Conservation (phyloP, 2,888 invertebrate species). For the Coremacera marginata region DNA sequence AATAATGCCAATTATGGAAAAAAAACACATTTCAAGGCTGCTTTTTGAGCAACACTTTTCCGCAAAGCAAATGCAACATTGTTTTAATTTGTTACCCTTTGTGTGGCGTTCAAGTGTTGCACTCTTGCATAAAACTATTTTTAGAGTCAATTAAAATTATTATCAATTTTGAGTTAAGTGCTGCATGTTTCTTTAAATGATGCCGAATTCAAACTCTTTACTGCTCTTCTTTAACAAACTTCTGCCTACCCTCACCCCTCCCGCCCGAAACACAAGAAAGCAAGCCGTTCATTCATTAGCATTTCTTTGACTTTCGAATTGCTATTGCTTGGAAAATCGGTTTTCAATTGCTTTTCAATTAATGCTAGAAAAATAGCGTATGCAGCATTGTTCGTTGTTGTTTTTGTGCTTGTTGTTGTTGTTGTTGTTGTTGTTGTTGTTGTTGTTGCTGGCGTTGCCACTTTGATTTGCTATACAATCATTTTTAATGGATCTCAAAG, state of each 20-base stretch:
- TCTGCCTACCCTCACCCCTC: not conserved
- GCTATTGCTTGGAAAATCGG: not conserved
- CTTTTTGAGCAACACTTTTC: not conserved
- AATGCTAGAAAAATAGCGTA: slow-evolving; percentile 11
- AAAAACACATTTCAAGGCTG: not conserved
- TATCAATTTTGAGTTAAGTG: slow-evolving; percentile 29
- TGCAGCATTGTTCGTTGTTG: not conserved
- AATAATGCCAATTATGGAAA: not conserved
- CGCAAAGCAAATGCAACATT: not conserved
- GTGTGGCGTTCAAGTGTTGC: too few relatives aligned
- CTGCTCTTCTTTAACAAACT: not conserved
- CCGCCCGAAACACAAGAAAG: not conserved
- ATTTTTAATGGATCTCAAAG: slow-evolving; percentile 32
- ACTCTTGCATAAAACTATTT: not conserved
- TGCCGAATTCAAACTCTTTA: too few relatives aligned
- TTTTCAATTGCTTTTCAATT: slow-evolving; percentile 33
- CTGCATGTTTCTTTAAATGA: not conserved
- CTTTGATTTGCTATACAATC: slow-evolving; percentile 21
- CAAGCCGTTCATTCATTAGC: not conserved
- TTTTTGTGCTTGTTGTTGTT: not conserved
- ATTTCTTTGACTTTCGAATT: not conserved
- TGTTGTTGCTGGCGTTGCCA: not conserved
- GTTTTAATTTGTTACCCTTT: too few relatives aligned
- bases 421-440: not conserved
- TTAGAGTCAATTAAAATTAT: slow-evolving; percentile 31